phyloP scores from a whole-genome alignment of 1,140 invertebrate species.

The Thaumatotibia leucotreta region DNA sequence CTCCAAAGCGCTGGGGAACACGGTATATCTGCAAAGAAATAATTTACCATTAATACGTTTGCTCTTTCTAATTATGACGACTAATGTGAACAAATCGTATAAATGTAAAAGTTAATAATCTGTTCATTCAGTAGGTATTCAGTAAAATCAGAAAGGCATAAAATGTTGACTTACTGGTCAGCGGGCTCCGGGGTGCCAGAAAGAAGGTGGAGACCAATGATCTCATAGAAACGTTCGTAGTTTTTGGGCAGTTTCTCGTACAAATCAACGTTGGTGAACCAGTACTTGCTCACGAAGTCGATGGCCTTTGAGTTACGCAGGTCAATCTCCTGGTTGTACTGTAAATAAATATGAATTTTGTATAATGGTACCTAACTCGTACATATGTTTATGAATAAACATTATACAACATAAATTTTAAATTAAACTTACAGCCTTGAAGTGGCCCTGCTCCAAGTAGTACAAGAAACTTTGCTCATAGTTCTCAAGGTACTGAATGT shows the following conservation, averaged over 20 bases:
- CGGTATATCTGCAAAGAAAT: conserved; percentile 51
- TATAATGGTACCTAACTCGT: no score
- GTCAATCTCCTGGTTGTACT: conserved; percentile 65
- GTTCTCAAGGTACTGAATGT: conserved; percentile 49
- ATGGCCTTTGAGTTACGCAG: conserved; percentile 36
- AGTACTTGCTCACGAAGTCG: neutral
- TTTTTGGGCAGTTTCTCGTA: conserved; percentile 60
- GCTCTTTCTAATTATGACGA: no score
- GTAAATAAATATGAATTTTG: conserved; percentile 16
- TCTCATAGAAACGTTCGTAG: conserved; percentile 77
- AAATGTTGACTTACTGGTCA: conserved; percentile 48
- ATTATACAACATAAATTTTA: neutral
- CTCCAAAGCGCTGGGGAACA: conserved; percentile 74
- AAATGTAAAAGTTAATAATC: neutral
- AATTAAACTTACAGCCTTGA: conserved; percentile 49
- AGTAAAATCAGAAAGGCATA: neutral
- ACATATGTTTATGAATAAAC: neutral
- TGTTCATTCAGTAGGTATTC: neutral
- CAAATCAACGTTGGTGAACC: neutral
- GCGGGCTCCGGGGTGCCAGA: conserved; percentile 44
- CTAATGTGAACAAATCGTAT: no score
- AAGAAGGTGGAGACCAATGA: conserved; percentile 68
- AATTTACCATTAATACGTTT: no score
- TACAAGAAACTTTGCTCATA: conserved; percentile 58
- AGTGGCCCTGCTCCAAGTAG: conserved; percentile 50